Base-by-base conservation (phyloP, 2,113 vertebrate species). In the Datnioides undecimradiatus region DNA sequence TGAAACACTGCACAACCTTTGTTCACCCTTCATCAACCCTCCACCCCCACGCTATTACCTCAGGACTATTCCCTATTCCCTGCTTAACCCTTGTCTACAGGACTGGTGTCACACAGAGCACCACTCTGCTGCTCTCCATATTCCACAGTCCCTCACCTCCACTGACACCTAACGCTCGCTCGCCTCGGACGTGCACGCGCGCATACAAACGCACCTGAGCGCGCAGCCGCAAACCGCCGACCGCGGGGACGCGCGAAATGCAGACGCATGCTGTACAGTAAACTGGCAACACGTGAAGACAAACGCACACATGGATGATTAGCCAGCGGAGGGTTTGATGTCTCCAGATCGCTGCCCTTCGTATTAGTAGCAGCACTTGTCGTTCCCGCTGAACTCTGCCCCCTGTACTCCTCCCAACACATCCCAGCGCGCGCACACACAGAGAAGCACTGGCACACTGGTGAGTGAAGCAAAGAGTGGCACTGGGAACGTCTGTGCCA, bases 21-120 rank as follows among this genome's bases (percentile, higher is more conserved):
- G 92, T 92, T 93, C 93, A 93, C 90, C 90, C 92, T 91, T 93
- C 93, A 93, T 93, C 91, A 93, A 92, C 87, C 90, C 90, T 84
- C 88, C 88, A 73, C 90, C 91, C 90, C 92, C 86, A 76, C 63
- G 87, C 90, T 90, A 90, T 92, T 91, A 93, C 91, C 92, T 78
- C 88, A 90, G 88, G 85, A 91, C 90, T 92, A 90, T 87, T 93
- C 91, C 90, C 91, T 88, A 91, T 93, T 92, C 92, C 88, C 93
- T 90, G 90, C 88, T 94, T 94, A 94, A 93, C 90, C 91, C 90
- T 91, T 87, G 91, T 90, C 88, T 93, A 87, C 86, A 90, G 88
- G 86, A 81, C 87, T 63, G 67, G 83, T 92, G 92, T 92, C 91
- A 92, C 80, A 64, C 67, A 52, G 85, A 86, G 90, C 84, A 77